Evolutionary conservation across 1,140 invertebrate species (phyloP), one percentile per base, ranked within the genome.

Genomic region (Stratiolaelaps scimitus): DNA sequence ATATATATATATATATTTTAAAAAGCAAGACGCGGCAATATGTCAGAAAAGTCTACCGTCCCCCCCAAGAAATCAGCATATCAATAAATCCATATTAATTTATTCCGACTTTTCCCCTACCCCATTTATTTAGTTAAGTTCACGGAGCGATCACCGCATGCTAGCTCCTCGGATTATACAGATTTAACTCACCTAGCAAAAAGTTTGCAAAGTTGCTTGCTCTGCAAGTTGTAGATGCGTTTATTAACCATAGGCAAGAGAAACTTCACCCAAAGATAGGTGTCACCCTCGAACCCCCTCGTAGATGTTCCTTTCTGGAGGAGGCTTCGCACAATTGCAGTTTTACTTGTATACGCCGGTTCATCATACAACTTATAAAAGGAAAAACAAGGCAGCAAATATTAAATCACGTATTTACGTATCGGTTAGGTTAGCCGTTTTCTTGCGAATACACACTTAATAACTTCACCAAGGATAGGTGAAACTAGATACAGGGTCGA

Each of bases 161-260:
- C 4, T 40, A 10, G 10, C 34, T 40, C 10, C 34, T 10, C 34
- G 10, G 5, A 66, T 19, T 53, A 28, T 43, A 13, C 23, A 30
- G 20, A 23, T 10, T 40, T 40, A 4, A 66, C 69, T 68, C 68
- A 82, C 80, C 72, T 83, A 81, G 53, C 87, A 75, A 92, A 93
- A 15, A 94, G 74, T 75, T 94, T 95, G 0, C 92, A 78, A 43
- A 94, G 76, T 71, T 92, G 89, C 75, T 92, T 94, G 72, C 84
- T 91, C 75, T 92, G 89, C 26, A 95, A 75, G 78, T 94, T 94
- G 72, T 93, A 94, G 26, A 93, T 82, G 65, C 87, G 78, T 73
- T 92, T 89, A 1, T 83, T 80, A 43, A 85, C 84, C 23, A 83
- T 83, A 0, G 91, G 91, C 34, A 94, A 77, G n/a, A 94, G 73